Evolutionary conservation across 2,113 vertebrate genomes (phyloP).

Genomic region (Coturnix japonica): DNA sequence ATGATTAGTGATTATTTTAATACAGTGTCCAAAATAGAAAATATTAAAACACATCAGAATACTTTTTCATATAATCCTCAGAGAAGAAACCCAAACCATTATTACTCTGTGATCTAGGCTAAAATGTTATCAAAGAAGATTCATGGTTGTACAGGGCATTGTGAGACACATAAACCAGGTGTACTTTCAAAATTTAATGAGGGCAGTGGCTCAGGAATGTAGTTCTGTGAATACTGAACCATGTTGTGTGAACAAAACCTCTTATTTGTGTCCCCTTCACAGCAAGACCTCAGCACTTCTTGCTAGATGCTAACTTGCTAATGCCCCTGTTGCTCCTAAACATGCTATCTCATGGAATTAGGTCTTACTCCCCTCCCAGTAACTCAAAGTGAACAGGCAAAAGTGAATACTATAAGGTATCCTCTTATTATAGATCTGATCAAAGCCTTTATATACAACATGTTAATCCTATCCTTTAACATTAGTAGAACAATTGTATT

Average conservation of each 20-base stretch:
- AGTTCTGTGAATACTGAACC: background rate
- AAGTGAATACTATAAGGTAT: background rate
- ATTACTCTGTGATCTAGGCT: background rate
- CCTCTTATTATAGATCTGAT: background rate
- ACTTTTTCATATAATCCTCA: background rate
- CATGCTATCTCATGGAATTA: accelerated
- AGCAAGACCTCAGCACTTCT: accelerated
- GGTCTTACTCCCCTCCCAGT: background rate
- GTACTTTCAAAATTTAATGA: slow-evolving; percentile 2
- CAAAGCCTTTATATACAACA: background rate
- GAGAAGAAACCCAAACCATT: background rate
- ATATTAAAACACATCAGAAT: background rate
- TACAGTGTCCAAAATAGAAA: background rate
- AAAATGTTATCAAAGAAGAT: background rate
- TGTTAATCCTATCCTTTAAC: background rate
- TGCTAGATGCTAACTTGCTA: background rate
- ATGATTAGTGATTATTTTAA: background rate
- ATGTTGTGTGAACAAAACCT: accelerated
- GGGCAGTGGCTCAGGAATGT: background rate
- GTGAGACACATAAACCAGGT: background rate
- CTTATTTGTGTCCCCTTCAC: background rate
- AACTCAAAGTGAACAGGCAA: background rate
- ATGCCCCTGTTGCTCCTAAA: background rate
- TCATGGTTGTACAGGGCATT: background rate
- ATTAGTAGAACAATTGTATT: background rate